Evolutionary conservation across 1,140 invertebrate genomes (phyloP).

Genomic region (Lepidurus couesii): DNA sequence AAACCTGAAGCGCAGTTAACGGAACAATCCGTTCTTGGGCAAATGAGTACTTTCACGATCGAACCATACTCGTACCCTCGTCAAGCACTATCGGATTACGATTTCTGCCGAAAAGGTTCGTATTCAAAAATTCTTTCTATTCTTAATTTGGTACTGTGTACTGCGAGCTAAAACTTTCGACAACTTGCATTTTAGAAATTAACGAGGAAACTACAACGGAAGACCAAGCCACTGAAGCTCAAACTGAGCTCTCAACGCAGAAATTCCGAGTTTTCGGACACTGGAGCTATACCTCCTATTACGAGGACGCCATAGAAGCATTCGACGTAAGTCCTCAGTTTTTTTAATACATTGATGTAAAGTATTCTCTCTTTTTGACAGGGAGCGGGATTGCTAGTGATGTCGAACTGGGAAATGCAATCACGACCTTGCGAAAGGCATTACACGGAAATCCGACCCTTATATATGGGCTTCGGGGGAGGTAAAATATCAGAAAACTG

Average conservation of each 20-base stretch:
- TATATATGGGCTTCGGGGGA: too few species aligned
- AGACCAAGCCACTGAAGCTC: neutral
- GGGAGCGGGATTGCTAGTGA: slow-evolving; percentile 51
- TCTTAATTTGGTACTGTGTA: neutral
- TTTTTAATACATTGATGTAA: too few species aligned
- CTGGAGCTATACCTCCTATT: slow-evolving; percentile 35
- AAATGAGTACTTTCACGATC: slow-evolving; percentile 44
- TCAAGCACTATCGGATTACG: slow-evolving; percentile 43
- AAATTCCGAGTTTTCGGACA: neutral
- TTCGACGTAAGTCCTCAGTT: slow-evolving; percentile 42
- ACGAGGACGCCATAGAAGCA: slow-evolving; percentile 47
- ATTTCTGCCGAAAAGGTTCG: slow-evolving; percentile 37
- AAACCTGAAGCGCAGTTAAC: slow-evolving; percentile 42
- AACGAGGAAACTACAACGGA: neutral
- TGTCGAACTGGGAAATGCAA: slow-evolving; percentile 51
- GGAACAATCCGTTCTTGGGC: slow-evolving; percentile 42
- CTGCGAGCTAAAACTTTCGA: neutral
- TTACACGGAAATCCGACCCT: neutral
- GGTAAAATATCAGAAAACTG: too few species aligned
- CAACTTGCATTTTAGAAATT: too few species aligned
- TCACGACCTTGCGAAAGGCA: slow-evolving; percentile 48
- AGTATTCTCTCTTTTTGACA: slow-evolving; percentile 37
- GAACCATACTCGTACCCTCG: slow-evolving; percentile 41
- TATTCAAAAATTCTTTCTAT: slow-evolving; percentile 38
- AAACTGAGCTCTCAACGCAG: neutral